Conservation (phyloP, 2,888 invertebrate genomes). For the Trichopoda pennipes region DNA sequence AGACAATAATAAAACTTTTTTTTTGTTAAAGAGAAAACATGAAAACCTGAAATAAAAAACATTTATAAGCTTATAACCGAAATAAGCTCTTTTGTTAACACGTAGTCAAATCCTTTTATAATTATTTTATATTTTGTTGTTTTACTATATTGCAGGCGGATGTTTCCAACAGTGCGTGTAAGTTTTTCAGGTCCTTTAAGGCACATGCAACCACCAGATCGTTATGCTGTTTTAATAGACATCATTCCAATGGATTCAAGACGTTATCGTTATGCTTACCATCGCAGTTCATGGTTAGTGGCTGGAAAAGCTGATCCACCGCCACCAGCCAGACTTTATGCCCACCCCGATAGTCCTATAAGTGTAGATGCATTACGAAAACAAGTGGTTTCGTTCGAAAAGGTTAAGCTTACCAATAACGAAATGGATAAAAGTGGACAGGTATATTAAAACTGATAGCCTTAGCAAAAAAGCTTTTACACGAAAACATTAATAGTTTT, state of each 20-base stretch:
- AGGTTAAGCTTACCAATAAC: conserved; percentile 98
- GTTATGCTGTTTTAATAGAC: conserved; percentile 96
- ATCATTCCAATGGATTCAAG: conserved; percentile 98
- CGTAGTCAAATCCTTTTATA: conserved; percentile 15
- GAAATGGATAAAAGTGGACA: conserved; percentile 98
- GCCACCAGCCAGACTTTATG: conserved; percentile 94
- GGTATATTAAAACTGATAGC: conserved; percentile 83
- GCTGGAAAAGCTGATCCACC: conserved; percentile 99
- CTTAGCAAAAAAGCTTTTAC: background rate
- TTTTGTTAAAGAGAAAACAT: background rate
- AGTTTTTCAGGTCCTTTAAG: conserved; percentile 89
- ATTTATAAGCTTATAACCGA: background rate
- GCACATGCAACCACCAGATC: conserved; percentile 87
- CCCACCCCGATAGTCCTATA: conserved; percentile 98
- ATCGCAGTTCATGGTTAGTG: conserved; percentile 98
- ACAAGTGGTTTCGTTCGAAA: conserved; percentile 98
- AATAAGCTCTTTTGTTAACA: conserved; percentile 22
- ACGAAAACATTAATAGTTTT: no score
- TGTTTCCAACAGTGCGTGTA: conserved; percentile 98
- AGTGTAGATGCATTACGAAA: conserved; percentile 96
- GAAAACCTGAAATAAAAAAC: background rate
- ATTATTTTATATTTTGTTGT: conserved; percentile 56
- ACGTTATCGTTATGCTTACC: conserved; percentile 98
- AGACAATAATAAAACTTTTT: no score
- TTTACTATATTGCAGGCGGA: conserved; percentile 86